phyloP scores from a whole-genome alignment of 2,113 vertebrate genomes.

The Arenaria interpres region DNA sequence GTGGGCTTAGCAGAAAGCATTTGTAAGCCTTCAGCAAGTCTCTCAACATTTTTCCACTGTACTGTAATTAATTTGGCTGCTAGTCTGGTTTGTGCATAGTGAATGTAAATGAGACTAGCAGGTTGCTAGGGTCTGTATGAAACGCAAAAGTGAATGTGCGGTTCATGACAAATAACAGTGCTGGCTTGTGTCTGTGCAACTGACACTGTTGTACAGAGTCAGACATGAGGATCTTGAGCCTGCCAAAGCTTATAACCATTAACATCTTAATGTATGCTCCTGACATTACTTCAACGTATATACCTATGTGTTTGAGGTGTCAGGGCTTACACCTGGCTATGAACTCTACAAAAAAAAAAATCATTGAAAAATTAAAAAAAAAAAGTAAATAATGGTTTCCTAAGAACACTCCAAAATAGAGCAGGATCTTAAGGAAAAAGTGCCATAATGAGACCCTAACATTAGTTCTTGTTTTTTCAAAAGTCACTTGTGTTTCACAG shows the following conservation, averaged over 20 bases:
- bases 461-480: background rate
- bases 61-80: background rate
- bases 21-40: background rate
- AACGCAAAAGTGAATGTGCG: background rate
- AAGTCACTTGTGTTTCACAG: background rate
- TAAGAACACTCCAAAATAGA: background rate
- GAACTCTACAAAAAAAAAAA: background rate
- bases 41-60: background rate
- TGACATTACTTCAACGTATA: background rate
- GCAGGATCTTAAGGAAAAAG: background rate
- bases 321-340: background rate
- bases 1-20: background rate
- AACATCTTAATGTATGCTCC: background rate
- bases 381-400: background rate
- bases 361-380: background rate
- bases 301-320: background rate
- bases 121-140: background rate
- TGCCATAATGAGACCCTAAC: background rate
- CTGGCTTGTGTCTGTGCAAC: background rate
- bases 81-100: background rate
- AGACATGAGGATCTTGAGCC: background rate
- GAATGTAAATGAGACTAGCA: background rate
- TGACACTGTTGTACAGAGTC: background rate
- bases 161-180: background rate
- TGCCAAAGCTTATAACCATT: accelerated